These are phyloP conservation scores for Hirtodrosophila confusa DNA, from an alignment of 2,888 invertebrate genomes.

Conservation along the genomic window DNA sequence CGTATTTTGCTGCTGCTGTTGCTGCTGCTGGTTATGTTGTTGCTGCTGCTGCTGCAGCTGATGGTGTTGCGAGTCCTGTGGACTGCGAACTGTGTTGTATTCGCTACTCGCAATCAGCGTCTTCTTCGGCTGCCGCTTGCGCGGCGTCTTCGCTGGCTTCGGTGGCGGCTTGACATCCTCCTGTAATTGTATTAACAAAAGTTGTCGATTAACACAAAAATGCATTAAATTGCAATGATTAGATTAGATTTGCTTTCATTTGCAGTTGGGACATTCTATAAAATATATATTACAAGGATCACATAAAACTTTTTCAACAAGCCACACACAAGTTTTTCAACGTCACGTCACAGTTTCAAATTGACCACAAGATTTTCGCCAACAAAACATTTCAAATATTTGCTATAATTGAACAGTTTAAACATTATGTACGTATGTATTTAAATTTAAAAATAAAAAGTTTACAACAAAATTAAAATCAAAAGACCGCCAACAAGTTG, in stretches of 20 bases:
- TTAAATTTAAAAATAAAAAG: constrained; percentile 21
- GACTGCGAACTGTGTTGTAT: constrained; percentile 77
- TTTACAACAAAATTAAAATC: constrained; percentile 18
- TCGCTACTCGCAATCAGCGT: constrained; percentile 80
- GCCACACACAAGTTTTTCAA: constrained; percentile 30
- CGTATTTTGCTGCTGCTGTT: constrained; percentile 84
- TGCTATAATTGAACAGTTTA: constrained; percentile 23
- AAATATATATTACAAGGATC: constrained; percentile 30
- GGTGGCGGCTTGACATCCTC: constrained; percentile 80
- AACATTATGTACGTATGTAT: constrained; percentile 38
- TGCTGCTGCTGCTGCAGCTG: constrained; percentile 80
- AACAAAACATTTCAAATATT: constrained; percentile 24
- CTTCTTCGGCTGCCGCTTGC: constrained; percentile 83
- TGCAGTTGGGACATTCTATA: constrained; percentile 24
- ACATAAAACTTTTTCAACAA: constrained; percentile 71
- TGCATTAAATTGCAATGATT: constrained; percentile 8
- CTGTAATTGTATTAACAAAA: constrained; percentile 61
- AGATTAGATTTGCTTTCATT: constrained; percentile 9
- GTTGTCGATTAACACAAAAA: constrained; percentile 20
- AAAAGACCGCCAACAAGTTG: constrained; percentile 35
- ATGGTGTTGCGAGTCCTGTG: constrained; percentile 76
- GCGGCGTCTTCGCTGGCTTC: constrained; percentile 82
- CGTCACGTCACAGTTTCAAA: constrained; percentile 83
- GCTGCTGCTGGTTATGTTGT: constrained; percentile 84
- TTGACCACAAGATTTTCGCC: constrained; percentile 59